Base-by-base conservation (phyloP, 2,888 invertebrate genomes). In the Rhodophaea formosa region DNA sequence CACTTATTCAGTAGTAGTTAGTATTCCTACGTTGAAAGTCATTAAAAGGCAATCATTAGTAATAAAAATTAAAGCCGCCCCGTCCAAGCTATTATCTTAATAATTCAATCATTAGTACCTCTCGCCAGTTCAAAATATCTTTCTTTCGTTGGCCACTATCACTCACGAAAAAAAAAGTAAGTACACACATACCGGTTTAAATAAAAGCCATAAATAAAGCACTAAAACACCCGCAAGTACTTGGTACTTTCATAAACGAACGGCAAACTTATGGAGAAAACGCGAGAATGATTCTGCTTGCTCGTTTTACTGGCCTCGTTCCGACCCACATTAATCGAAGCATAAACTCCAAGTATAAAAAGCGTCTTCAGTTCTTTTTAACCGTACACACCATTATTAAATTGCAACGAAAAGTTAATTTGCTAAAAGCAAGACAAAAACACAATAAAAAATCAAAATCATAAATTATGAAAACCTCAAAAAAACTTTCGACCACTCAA, bases 321-420 rank as follows among this genome's bases (percentile, higher is more conserved):
- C 51, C 51, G 51, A 35, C 51, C 51, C 35, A 35, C 32, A 51
- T 51, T 51, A 51, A 39, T 51, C 16, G 51, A 51, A 51, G 35
- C 51, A 51, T 51, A 51, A 51, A 51, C 35, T 35, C 14, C 49
- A 2, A 35, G 51, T 12, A 49, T 29, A 51, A 51, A 35, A 51
- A 49, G 35, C 12, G 51, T 51, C 51, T 32, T 16, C 35, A 35
- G 10, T 51, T 51, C 35, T 51, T 16, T 39, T 39, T 17, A 51
- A 51, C 15, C 15, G 17, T 51, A 51, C 17, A 35, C 35, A 35
- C 12, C 32, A 51, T 51, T 51, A 17, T 16, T 39, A 35, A 29
- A 46, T 46, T 46, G 46, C 46, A 12, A 46, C 17, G 17, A 7
- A 51, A 35, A 49, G 8, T 15, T 32, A 15, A 49, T 32, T 49